phyloP scores from a whole-genome alignment of 2,888 invertebrate species.

The Spilosoma lubricipeda region DNA sequence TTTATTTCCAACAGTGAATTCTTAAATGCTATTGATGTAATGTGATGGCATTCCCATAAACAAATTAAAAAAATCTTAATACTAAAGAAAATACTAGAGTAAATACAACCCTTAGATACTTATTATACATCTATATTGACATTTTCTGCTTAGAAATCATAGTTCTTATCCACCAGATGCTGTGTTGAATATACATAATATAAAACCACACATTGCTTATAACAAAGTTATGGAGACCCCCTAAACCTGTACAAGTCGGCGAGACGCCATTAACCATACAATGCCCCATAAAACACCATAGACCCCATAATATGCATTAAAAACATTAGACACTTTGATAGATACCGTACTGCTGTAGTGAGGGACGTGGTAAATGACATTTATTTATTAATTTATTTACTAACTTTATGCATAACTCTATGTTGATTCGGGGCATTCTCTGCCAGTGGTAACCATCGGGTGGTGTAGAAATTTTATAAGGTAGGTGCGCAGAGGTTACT shows the following conservation, averaged over 20 bases:
- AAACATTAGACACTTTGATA: slow-evolving; percentile 61
- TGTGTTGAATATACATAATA: slow-evolving; percentile 10
- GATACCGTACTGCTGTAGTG: slow-evolving; percentile 27
- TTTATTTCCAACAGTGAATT: too few species aligned
- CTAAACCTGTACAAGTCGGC: slow-evolving; percentile 20
- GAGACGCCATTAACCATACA: slow-evolving; percentile 62
- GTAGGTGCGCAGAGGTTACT: too few species aligned
- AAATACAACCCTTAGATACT: too few species aligned
- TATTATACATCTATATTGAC: too few species aligned
- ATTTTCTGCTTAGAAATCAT: not conserved
- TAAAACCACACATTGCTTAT: slow-evolving; percentile 19
- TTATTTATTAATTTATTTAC: not conserved
- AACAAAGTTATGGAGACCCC: slow-evolving; percentile 30
- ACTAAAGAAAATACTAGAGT: too few species aligned
- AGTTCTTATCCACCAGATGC: not conserved
- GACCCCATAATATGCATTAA: slow-evolving; percentile 73
- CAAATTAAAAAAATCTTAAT: too few species aligned
- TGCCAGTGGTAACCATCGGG: too few species aligned
- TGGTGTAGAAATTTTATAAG: too few species aligned
- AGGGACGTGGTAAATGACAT: slow-evolving; percentile 35
- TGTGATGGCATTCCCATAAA: too few species aligned
- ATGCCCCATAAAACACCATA: slow-evolving; percentile 66
- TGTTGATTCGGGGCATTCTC: too few species aligned
- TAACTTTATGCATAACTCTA: too few species aligned
- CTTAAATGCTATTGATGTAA: too few species aligned